Evolutionary conservation across 2,888 invertebrate genomes (phyloP).

Genomic region (Mechanitis messenoides): DNA sequence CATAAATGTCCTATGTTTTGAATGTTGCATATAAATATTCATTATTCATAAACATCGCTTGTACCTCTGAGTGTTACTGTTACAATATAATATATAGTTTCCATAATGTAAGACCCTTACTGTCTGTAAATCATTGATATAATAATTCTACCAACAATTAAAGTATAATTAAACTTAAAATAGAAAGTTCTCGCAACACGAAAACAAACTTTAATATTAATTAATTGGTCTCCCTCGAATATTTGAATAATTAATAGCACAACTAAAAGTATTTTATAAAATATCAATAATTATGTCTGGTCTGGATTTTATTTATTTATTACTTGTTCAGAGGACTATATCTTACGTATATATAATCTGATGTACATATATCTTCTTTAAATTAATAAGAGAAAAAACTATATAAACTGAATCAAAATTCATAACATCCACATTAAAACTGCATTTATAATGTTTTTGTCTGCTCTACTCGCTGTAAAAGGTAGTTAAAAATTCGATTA

Average conservation of each 20-base stretch:
- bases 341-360: too few species aligned
- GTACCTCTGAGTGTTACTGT: too few species aligned
- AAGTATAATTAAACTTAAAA: neutral
- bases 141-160: neutral
- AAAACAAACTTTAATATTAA: constrained; percentile 11
- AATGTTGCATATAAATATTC: too few species aligned
- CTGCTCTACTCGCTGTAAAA: constrained; percentile 21
- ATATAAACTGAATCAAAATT: neutral
- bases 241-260: constrained; percentile 20
- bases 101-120: neutral
- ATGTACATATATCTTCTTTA: neutral
- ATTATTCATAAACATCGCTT: too few species aligned
- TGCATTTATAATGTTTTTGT: constrained; percentile 18
- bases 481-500: constrained; percentile 32
- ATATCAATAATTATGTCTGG: too few species aligned
- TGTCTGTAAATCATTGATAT: neutral
- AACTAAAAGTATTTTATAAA: constrained; percentile 14
- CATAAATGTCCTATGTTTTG: too few species aligned
- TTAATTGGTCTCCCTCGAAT: constrained; percentile 8
- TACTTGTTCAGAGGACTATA: too few species aligned
- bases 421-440: constrained; percentile 3
- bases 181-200: neutral
- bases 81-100: too few species aligned
- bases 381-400: neutral
- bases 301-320: too few species aligned